Evolutionary conservation across 1,140 invertebrate genomes (phyloP), one percentile per base, ranked within the genome.

Genomic region (Pogonomyrmex barbatus): DNA sequence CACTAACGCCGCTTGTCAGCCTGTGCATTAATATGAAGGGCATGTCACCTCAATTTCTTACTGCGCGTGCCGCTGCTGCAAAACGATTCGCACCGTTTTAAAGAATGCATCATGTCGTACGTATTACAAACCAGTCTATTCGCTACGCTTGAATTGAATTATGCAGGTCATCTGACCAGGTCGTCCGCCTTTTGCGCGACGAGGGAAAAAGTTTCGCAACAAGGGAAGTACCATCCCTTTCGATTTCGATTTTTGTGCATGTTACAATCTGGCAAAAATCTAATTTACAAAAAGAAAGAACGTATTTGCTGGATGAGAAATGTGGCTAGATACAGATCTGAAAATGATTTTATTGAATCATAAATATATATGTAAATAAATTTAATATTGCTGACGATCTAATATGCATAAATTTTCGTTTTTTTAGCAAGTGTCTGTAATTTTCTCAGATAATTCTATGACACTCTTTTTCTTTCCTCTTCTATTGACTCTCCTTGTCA

Each of bases 1-100:
- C 79, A 1, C 17, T 73, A 73, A 71, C 30, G 30, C 54, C 24
- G 63, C 77, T 56, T 56, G 56, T 1, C 45, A 12, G 47, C 36
- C 50, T 45, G 63, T 45, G 78, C 78, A 82, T 82, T 82, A 82
- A 82, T 82, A 82, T 73, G 67, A 82, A 73, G 54, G 33, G 54
- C 68, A 14, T 62, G 68, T 75, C 68, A 60, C 56, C 68, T 75
- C 68, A 83, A 83, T 83, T 83, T 83, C 68, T 83, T 73, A 68
- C 47, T 5, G 54, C 68, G 54, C 79, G 79, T 83, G 79, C 54
- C 68, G 42, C 42, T 50, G 68, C 68, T 83, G 54, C 68, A 75
- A 83, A 83, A 75, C 45, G 79, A 75, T 62, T 81, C 42, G 67
- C 54, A 17, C 42, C 17, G 30, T 73, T 50, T 47, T 83, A 9